Evolutionary conservation across 2,797 vertebrate species (phyloP), one percentile per base, ranked within the genome.

Genomic region (Hylomyscus alleni): DNA sequence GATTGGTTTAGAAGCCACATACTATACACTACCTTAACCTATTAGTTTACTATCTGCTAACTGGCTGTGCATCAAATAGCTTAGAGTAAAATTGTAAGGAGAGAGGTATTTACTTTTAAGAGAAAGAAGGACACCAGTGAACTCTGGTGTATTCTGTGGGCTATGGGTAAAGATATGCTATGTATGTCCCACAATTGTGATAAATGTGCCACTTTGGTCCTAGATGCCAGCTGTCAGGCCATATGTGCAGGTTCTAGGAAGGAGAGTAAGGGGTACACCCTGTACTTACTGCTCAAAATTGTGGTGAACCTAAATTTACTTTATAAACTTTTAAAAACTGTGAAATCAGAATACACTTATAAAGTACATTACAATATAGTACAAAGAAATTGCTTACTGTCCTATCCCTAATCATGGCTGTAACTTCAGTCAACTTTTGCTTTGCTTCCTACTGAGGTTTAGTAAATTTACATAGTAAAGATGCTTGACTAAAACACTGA

Each of bases 381-480:
- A 44, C 12, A 75, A 72, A 84, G 31, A 58, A 17, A 69, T 47
- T 37, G n/a, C 4, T 81, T 9, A 93, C 90, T 89, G 67, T 26
- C 0, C 31, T 87, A 12, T n/a, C 15, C 80, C 92, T 44, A 24
- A 15, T n/a, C 58, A 40, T 89, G 22, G 40, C 60, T 80, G 3
- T 92, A 86, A 96, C 93, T 96, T 97, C 89, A 95, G 96, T 56
- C 60, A 29, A 78, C 47, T 26, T 94, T 84, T 73, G 15, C 5
- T 73, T 89, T 58, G 7, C 47, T 89, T 87, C 67, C 20, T 56
- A 40, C 31, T 78, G 50, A 83, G 22, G 2, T 69, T 96, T 67
- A 83, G 37, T 89, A 90, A 90, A 93, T 88, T 76, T 90, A 88
- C 84, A 90, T n/a, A 65, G 3, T 67, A 88, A 96, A 93, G 67